phyloP scores from a whole-genome alignment of 1,140 invertebrate species.

The Coptotermes formosanus region DNA sequence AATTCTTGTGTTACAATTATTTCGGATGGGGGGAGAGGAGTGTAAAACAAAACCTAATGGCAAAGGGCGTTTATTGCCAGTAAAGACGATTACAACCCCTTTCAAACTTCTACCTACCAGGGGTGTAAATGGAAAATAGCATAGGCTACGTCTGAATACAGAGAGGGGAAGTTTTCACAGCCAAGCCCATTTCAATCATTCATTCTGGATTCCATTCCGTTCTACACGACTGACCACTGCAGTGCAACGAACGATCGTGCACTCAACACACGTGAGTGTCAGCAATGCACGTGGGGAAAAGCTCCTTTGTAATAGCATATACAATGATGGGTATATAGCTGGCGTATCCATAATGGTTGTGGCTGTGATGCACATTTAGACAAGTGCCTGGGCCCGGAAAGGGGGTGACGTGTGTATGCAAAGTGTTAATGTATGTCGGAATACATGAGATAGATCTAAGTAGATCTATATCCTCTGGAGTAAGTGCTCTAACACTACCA shows the following conservation, averaged over 20 bases:
- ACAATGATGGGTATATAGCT: no score
- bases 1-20: neutral
- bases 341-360: no score
- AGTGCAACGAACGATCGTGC: neutral
- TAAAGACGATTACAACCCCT: neutral
- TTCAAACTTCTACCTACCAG: neutral
- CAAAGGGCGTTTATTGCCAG: conserved; percentile 1
- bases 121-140: neutral
- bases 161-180: neutral
- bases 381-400: no score
- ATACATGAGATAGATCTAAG: no score
- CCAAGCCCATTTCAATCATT: neutral
- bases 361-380: no score
- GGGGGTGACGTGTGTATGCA: no score
- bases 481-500: no score
- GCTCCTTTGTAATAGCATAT: no score
- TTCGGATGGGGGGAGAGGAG: neutral
- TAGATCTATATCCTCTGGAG: no score
- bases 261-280: neutral
- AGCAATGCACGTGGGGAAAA: neutral
- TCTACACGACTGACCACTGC: neutral
- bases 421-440: no score
- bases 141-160: neutral
- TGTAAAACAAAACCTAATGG: neutral
- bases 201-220: neutral